Evolutionary conservation across 1,140 invertebrate species (phyloP).

Genomic region (Maniola jurtina): DNA sequence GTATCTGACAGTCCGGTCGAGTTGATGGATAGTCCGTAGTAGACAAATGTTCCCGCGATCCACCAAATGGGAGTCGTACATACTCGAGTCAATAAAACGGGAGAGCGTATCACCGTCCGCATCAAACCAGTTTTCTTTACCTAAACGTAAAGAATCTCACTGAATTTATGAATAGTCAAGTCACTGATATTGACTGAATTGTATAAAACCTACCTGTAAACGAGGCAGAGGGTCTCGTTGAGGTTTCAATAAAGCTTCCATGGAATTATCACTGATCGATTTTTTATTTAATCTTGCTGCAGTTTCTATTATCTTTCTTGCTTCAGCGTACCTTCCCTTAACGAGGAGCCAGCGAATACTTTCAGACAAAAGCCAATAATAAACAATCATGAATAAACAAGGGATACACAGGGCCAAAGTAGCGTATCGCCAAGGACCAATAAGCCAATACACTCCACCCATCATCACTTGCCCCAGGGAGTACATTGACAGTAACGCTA

Average conservation of each 20-base stretch:
- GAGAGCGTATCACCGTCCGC: constrained; percentile 75
- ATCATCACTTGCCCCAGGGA: constrained; percentile 84
- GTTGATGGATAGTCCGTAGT: constrained; percentile 89
- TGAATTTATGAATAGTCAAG: not conserved
- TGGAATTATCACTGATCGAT: constrained; percentile 25
- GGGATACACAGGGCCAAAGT: constrained; percentile 84
- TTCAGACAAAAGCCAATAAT: constrained; percentile 81
- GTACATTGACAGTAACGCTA: constrained; percentile 83
- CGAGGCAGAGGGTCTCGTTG: not conserved
- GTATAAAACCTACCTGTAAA: not conserved
- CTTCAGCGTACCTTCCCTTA: constrained; percentile 82
- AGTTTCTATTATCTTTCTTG: constrained; percentile 79
- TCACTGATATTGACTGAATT: too few species aligned
- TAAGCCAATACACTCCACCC: constrained; percentile 82
- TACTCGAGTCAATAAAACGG: constrained; percentile 80
- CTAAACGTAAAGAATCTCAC: not conserved
- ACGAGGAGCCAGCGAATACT: constrained; percentile 88
- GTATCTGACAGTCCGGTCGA: constrained; percentile 86
- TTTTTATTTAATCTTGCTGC: constrained; percentile 65
- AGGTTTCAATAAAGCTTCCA: constrained; percentile 15
- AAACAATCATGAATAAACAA: constrained; percentile 81
- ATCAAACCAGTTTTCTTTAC: constrained; percentile 54
- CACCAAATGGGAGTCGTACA: constrained; percentile 84
- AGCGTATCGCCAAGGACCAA: constrained; percentile 84
- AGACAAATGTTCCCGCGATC: constrained; percentile 85